Evolutionary conservation across 2,888 invertebrate species (phyloP), one percentile per base, ranked within the genome.

Genomic region (Netelia virgata): DNA sequence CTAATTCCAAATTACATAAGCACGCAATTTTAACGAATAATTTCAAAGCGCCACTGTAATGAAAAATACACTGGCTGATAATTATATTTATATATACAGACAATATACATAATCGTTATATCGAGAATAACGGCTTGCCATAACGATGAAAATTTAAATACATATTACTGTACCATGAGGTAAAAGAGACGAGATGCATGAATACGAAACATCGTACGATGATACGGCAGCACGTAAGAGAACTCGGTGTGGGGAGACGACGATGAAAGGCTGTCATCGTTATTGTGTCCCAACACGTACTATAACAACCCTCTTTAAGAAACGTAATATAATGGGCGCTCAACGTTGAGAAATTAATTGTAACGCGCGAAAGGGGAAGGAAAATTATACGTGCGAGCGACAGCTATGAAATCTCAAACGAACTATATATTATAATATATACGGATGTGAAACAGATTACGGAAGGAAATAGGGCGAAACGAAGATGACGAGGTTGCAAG

Each of bases 311-410:
- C 8, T 47, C 14, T 47, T 47, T 57, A 18, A 18, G 57, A 18
- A 57, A 57, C 16, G 57, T 10, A 57, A 61, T 61, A 61, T 28
- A 36, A 61, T 61, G 61, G 6, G 28, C 0, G 10, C 61, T 5
- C 14, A 23, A 61, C 61, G 18, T 1, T 61, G 14, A 28, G 28
- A 61, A 61, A 61, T 36, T 20, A 20, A 61, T 61, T 61, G 57
- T 18, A 61, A 61, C 23, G 28, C 61, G n/a, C 10, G 11, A 28
- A 28, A 28, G 11, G 11, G 18, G 28, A 61, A 61, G 61, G 28
- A 61, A 61, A 23, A 61, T 28, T 61, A 23, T 61, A 23, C 28
- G 61, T 28, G 23, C 11, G 28, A n/a, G 57, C 57, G 57, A 57
- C 16, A 18, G 57, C 57, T 57, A 57, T 57, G 57, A 57, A 57